Conservation (phyloP, 2,888 invertebrate genomes). For the Drosophila fungiperda region DNA sequence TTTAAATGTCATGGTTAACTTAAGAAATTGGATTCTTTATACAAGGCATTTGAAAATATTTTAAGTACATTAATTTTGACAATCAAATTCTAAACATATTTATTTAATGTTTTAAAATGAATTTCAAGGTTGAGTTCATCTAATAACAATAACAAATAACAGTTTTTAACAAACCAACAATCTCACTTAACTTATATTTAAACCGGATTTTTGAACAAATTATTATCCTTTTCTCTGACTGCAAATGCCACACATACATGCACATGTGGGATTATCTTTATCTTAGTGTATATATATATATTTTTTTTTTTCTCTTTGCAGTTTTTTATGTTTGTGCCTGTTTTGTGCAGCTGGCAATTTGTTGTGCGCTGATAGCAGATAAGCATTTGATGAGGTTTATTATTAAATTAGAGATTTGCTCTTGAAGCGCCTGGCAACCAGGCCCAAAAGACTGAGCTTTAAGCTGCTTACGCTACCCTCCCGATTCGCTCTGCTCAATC, state of each 20-base stretch:
- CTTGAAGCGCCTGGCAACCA: constrained; percentile 34
- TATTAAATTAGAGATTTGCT: constrained; percentile 64
- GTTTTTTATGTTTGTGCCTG: constrained; percentile 39
- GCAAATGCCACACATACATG: constrained; percentile 27
- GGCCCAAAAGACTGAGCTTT: constrained; percentile 17
- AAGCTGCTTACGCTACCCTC: constrained; percentile 66
- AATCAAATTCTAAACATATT: background rate
- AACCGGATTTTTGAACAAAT: background rate
- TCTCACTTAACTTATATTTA: background rate
- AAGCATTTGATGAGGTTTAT: constrained; percentile 79
- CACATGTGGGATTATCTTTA: constrained; percentile 62
- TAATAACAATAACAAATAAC: background rate
- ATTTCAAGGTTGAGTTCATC: background rate
- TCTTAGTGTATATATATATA: background rate
- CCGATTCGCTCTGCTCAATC: constrained; percentile 12
- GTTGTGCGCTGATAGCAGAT: constrained; percentile 75
- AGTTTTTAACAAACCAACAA: background rate
- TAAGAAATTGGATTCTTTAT: background rate
- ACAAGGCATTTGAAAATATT: background rate
- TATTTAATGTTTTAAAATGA: background rate
- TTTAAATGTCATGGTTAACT: background rate
- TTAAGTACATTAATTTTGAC: background rate
- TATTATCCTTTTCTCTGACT: background rate
- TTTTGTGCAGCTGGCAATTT: constrained; percentile 66
- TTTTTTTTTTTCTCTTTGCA: constrained; percentile 18